Conservation (phyloP, 2,797 vertebrate genomes). For the Muraenolepis orangiensis region DNA sequence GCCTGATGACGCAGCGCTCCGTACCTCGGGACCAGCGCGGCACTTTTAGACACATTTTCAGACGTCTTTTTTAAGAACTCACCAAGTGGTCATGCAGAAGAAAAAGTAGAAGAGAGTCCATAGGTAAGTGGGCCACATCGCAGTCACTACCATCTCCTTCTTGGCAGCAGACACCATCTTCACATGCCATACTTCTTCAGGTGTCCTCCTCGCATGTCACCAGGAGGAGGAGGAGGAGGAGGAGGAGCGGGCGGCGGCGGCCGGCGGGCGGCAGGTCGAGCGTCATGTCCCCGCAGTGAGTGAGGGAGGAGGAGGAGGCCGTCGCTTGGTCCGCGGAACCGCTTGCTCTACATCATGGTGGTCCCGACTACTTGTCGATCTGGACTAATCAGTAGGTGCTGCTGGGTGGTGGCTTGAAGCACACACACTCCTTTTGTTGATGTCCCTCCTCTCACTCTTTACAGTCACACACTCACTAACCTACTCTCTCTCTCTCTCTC, state of each 20-base stretch:
- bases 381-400: neutral
- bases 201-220: constrained; percentile 78
- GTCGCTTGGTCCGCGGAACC: constrained; percentile 15
- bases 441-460: constrained; percentile 9
- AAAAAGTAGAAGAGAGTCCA: constrained; percentile 84
- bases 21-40: neutral
- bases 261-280: constrained; percentile 52
- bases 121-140: constrained; percentile 77
- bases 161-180: constrained; percentile 90
- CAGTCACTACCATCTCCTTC: constrained; percentile 85
- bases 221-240: constrained; percentile 9
- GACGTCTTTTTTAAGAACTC: constrained; percentile 71
- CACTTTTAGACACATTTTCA: neutral
- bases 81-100: constrained; percentile 88
- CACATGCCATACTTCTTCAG: constrained; percentile 94
- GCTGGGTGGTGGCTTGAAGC: neutral
- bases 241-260: constrained; percentile 46
- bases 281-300: constrained; percentile 49
- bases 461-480: neutral
- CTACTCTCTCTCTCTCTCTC: constrained; percentile 3
- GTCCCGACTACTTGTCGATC: neutral
- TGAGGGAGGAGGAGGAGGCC: neutral
- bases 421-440: constrained; percentile 21
- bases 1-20: too few relatives aligned
- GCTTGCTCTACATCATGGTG: constrained; percentile 8